Evolutionary conservation across 2,888 invertebrate species (phyloP), one percentile per base, ranked within the genome.

Genomic region (Tortricodes alternella): DNA sequence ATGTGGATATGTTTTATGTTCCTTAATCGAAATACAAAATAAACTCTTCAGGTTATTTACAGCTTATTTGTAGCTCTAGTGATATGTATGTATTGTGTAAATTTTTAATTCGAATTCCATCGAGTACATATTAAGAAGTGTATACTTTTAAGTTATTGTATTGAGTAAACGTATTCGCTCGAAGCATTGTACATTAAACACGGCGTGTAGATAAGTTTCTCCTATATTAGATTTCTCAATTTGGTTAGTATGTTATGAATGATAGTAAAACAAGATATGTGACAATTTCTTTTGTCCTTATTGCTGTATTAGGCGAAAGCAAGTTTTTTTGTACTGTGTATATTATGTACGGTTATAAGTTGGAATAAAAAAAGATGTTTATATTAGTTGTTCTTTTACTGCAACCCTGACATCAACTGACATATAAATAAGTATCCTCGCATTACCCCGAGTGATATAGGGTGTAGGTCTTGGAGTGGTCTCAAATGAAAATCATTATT

Each of bases 251-350:
- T 80, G 84, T 87, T 86, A 85, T 76, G 78, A 82, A 80, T 74
- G 76, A 82, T 85, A 84, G 81, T 78, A 82, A 80, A 65, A 81
- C 75, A 67, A 83, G 78, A 80, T 79, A 82, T 80, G 89, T 76
- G 89, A 83, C 88, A 88, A 88, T 89, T 89, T 89, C 65, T 85
- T 88, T 89, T 89, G 86, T 89, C 89, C 82, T 83, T 83, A 84
- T 85, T 85, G 89, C 89, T 91, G 89, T 85, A 85, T 80, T 87
- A 88, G 80, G 77, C 80, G 86, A 89, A 90, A 89, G 91, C 92
- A 87, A 85, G 81, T 93, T 94, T 94, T 94, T 94, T 95, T 94
- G 94, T 95, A 94, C 94, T 94, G 94, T 95, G 94, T 94, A 94
- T 94, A 91, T 90, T 89, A 94, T 94, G 94, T 94, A 94, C 93